These are phyloP conservation scores for Macropus fuliginosus DNA, from an alignment of 2,797 vertebrate genomes.

Conservation along the genomic window DNA sequence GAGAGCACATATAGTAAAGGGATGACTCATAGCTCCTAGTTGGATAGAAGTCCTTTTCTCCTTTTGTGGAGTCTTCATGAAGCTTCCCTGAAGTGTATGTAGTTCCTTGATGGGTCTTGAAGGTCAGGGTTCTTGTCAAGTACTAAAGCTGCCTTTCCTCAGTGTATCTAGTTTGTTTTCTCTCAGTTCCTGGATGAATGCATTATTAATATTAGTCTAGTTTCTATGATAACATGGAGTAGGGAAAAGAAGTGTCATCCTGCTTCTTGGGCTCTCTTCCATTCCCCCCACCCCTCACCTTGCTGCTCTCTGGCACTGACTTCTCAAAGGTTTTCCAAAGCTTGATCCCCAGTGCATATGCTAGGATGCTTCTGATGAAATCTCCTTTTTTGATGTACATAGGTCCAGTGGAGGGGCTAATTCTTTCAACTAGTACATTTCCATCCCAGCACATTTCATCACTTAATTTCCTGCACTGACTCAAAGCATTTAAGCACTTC, in stretches of 20 bases:
- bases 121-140: neutral
- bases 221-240: neutral
- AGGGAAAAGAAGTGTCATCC: neutral
- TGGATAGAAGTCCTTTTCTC: neutral
- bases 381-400: neutral
- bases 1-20: neutral
- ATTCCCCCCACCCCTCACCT: neutral
- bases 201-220: neutral
- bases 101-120: neutral
- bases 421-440: neutral
- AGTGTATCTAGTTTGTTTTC: neutral
- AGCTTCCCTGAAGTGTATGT: neutral
- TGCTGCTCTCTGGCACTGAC: neutral
- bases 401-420: neutral
- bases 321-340: neutral
- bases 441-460: neutral
- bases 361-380: neutral
- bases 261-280: neutral
- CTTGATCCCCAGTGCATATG: neutral
- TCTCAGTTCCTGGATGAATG: neutral
- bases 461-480: neutral
- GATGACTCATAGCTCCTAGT: neutral
- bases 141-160: neutral
- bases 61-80: neutral
- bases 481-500: neutral